Base-by-base conservation (phyloP, 2,888 invertebrate species). In the Aphidius colemani region DNA sequence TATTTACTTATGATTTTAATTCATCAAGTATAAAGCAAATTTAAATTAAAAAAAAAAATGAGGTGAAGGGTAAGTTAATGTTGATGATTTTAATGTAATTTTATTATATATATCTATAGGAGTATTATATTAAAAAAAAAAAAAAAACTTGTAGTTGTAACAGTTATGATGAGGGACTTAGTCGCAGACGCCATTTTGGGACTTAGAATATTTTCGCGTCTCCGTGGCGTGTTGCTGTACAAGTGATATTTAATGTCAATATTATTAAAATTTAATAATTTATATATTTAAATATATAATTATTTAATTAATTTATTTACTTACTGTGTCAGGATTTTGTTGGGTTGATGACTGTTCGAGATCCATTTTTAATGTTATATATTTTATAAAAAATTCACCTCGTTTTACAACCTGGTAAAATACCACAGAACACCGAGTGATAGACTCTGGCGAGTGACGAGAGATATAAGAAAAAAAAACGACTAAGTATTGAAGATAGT, bases 101-200 rank as follows among this genome's bases (percentile, higher is more conserved):
- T 57, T 45, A 66, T 67, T 61, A 71, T 69, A 65, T 66, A 67
- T 67, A 53, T n/a, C n/a, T n/a, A n/a, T 18, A 44, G 41, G 39
- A 2, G 13, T 30, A 30, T 30, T 30, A 30, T 30, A 30, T 30
- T 30, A 30, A 30, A 30, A 3, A 30, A 30, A 18, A 18, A 18
- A 18, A 18, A 30, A 30, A 30, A 30, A 30, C 4, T 30, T 30
- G 30, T 4, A 67, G 64, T 30, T 30, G 30, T 65, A 50, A 65
- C 66, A 69, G 69, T 68, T 63, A 68, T 71, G 58, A 51, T 59
- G 68, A 66, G 86, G 88, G 87, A 88, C 88, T 89, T 87, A 86
- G 86, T 86, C 86, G 86, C 87, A 88, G 91, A 89, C 92, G 92
- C 92, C 92, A 92, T 92, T 90, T 91, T 91, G 89, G 90, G 90